Percentiles rank a stretch among this genome's conserved stretches.
Conservation (phyloP, 2,888 invertebrate species). For the Vanessa cardui region DNA sequence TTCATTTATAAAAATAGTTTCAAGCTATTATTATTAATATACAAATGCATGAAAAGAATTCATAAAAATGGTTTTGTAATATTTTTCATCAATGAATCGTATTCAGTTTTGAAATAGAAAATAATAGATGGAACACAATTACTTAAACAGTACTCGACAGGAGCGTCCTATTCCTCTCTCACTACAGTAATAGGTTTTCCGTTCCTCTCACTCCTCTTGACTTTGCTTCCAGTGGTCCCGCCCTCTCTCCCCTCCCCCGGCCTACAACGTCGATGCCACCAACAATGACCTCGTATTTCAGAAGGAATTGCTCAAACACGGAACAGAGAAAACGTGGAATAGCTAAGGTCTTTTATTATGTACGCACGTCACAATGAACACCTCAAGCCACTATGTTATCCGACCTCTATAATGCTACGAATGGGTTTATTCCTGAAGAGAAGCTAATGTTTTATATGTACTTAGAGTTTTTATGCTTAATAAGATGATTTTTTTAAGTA, state of each 20-base stretch:
- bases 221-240: constrained; percentile 48
- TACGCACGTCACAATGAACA: constrained; percentile 31
- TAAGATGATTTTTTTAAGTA: neutral
- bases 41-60: neutral
- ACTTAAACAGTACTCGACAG: constrained; percentile 76
- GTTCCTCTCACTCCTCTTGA: constrained; percentile 53
- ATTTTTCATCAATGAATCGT: constrained; percentile 18
- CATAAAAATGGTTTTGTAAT: neutral
- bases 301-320: constrained; percentile 80
- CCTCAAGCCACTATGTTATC: constrained; percentile 21
- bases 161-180: constrained; percentile 79
- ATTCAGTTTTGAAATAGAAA: constrained; percentile 61
- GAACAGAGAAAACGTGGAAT: constrained; percentile 76
- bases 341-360: constrained; percentile 46
- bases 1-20: too few species aligned
- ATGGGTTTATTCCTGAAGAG: neutral
- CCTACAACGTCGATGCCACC: constrained; percentile 76
- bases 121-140: constrained; percentile 77
- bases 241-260: constrained; percentile 57
- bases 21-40: too few species aligned
- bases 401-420: constrained; percentile 15
- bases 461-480: neutral
- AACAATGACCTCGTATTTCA: constrained; percentile 83
- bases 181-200: constrained; percentile 77
- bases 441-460: neutral